Base-by-base conservation (phyloP, 1,140 invertebrate species). In the Solenopsis fugax region DNA sequence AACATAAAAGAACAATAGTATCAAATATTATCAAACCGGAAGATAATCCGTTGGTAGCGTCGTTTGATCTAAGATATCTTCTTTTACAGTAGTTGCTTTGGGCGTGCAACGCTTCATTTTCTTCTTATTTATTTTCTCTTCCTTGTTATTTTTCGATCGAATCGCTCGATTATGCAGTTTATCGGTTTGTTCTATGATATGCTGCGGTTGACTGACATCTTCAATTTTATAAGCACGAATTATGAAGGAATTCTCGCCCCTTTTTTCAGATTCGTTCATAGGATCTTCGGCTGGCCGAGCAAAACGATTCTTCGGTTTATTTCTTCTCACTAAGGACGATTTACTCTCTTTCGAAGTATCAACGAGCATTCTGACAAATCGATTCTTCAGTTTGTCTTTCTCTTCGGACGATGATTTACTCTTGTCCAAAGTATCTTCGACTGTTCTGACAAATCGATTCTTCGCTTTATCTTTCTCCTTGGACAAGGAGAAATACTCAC, bases 351-450 rank as follows among this genome's bases (percentile, higher is more conserved):
- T 65, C 62, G 34, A 24, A 60, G 48, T 37, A 64, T 65, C 60
- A 37, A 13, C 65, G 29, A 56, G 6, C 24, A 18, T 16, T 73
- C 81, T 65, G 50, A 24, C 48, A n/a, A 56, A 69, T 69, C 77
- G 77, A 69, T 48, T 54, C 16, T 13, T 45, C 50, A 21, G 16
- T 45, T 45, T 18, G 45, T n/a, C 21, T 21, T 60, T 77, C 54
- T 87, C 64, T n/a, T 90, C 88, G 65, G 75, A 80, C 21, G 80
- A 89, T 54, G 77, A 77, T 41, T 80, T 56, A 71, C 45, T 82
- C n/a, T 50, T 18, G 18, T 18, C 67, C 13, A 37, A 60, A 87
- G 64, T 64, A 67, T 71, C 24, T 24, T 6, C 29, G 48, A 29
- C 2, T 48, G 13, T 29, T 76, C 64, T 54, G 45, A 52, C 21